Percentiles rank a stretch among this genome's conserved stretches.
These are phyloP conservation scores for Glyphotaelius pellucidus DNA, from an alignment of 2,888 invertebrate genomes.

Conservation along the genomic window DNA sequence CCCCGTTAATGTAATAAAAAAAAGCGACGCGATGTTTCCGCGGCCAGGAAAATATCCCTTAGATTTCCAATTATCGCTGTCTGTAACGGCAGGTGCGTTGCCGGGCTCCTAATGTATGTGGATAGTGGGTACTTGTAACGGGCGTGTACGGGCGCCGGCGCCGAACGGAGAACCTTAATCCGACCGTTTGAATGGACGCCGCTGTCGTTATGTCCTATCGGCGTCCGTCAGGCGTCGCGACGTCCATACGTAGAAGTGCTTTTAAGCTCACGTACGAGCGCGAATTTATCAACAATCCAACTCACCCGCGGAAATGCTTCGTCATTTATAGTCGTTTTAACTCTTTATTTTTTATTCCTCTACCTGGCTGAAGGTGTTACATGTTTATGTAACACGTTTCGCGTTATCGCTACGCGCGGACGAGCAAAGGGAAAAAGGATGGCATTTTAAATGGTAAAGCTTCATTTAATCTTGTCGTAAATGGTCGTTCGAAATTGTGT, in stretches of 20 bases:
- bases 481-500: not conserved
- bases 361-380: constrained; percentile 15
- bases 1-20: not conserved
- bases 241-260: constrained; percentile 7
- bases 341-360: constrained; percentile 29
- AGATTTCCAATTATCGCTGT: constrained; percentile 17
- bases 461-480: not conserved
- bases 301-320: constrained; percentile 21
- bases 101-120: constrained; percentile 11
- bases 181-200: constrained; percentile 31
- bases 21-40: not conserved
- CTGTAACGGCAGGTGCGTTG: constrained; percentile 2
- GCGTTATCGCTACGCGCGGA: constrained; percentile 11
- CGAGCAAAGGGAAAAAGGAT: not conserved
- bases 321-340: constrained; percentile 28
- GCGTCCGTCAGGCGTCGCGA: constrained; percentile 44
- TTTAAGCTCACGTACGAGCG: constrained; percentile 29
- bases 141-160: not conserved
- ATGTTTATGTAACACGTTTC: constrained; percentile 1
- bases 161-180: constrained; percentile 31
- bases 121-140: not conserved
- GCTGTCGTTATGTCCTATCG: constrained; percentile 54
- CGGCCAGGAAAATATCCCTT: not conserved
- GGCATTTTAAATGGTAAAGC: not conserved
- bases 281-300: constrained; percentile 39